These are phyloP conservation scores for Vultur gryphus DNA, from an alignment of 2,797 vertebrate species.

Conservation along the genomic window DNA sequence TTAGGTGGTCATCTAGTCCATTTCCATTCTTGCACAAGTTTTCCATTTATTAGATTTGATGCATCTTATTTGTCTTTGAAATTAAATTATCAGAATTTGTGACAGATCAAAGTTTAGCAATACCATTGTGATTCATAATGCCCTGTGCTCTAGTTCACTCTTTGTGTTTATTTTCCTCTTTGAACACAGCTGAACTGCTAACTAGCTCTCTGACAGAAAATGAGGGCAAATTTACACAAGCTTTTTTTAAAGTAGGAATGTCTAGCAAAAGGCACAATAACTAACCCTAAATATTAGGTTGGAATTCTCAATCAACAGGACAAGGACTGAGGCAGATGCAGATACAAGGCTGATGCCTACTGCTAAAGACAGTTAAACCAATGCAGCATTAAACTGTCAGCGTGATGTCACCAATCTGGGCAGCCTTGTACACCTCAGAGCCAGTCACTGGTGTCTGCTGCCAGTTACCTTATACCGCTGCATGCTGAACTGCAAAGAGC, in stretches of 20 bases:
- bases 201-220: background rate
- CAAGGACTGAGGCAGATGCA: background rate
- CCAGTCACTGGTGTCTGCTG: background rate
- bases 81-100: background rate
- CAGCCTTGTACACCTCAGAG: background rate
- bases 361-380: background rate
- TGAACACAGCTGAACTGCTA: background rate
- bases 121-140: background rate
- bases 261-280: background rate
- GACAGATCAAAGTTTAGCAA: background rate
- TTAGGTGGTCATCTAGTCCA: background rate
- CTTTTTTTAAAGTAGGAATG: background rate
- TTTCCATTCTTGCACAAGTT: background rate
- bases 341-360: background rate
- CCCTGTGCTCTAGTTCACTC: background rate
- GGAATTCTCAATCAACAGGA: background rate
- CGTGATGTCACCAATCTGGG: background rate
- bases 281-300: background rate
- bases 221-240: background rate
- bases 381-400: background rate
- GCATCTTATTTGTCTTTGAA: background rate
- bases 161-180: background rate
- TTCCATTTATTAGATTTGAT: background rate
- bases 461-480: rapidly evolving
- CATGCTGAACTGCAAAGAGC: background rate